A percentile compares a stretch with the other conserved stretches of the same genome.
Conservation (phyloP, 2,797 vertebrate genomes). For the Ataeniobius toweri region DNA sequence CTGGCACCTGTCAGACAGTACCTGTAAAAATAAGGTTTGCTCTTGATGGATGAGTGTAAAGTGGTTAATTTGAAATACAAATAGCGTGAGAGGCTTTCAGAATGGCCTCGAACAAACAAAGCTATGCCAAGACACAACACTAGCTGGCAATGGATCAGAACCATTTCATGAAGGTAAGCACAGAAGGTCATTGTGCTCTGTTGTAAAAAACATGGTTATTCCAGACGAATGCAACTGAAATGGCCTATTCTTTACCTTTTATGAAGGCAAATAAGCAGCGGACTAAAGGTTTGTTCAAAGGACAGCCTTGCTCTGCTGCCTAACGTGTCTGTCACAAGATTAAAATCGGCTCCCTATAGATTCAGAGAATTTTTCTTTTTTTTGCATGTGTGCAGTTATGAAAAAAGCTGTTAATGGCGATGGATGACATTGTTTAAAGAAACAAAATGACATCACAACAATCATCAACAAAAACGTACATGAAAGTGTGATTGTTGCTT, state of each 20-base stretch:
- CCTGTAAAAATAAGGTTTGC: not conserved
- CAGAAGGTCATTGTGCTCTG: not conserved
- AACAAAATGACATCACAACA: too few relatives aligned
- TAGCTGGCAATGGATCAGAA: not conserved
- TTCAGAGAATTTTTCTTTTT: not conserved
- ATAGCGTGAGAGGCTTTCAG: not conserved
- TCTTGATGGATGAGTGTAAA: too few relatives aligned
- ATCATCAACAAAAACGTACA: too few relatives aligned
- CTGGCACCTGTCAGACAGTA: not conserved
- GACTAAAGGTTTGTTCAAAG: too few relatives aligned
- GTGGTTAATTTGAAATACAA: not conserved
- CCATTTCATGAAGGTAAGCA: not conserved
- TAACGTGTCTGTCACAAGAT: not conserved
- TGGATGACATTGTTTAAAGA: not conserved
- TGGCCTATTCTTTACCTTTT: too few relatives aligned
- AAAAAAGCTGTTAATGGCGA: not conserved
- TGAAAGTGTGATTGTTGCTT: too few relatives aligned
- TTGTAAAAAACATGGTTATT: not conserved
- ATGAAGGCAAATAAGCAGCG: too few relatives aligned
- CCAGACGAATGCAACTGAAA: not conserved
- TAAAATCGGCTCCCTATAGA: not conserved
- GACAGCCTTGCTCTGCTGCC: not conserved
- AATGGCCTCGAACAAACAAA: not conserved
- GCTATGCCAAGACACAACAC: not conserved
- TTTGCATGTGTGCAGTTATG: not conserved